Evolutionary conservation across 2,113 vertebrate species (phyloP).

Genomic region (Circaetus gallicus): DNA sequence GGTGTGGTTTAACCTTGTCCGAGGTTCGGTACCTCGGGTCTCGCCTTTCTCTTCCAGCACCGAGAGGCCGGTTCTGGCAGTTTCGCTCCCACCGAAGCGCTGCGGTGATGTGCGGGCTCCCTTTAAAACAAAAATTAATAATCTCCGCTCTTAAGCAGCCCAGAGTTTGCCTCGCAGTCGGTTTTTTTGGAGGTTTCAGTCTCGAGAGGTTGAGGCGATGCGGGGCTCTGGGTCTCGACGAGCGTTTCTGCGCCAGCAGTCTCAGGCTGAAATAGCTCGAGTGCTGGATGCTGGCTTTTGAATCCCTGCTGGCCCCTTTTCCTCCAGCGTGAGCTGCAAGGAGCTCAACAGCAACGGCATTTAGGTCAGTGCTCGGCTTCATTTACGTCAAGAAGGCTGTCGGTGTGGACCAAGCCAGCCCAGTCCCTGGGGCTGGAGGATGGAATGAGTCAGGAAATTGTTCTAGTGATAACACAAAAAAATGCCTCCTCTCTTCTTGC

Average conservation of each 20-base stretch:
- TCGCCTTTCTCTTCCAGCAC: not conserved
- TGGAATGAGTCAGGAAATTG: not conserved
- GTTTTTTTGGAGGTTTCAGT: not conserved
- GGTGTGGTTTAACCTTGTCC: not conserved
- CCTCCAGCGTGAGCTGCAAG: not conserved
- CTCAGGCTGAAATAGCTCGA: not conserved
- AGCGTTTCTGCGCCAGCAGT: not conserved
- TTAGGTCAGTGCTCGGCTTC: conserved; percentile 20
- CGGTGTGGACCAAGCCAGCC: not conserved
- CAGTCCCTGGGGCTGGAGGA: not conserved
- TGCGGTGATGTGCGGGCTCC: not conserved
- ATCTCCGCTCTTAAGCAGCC: not conserved
- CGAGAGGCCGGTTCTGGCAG: too few species aligned
- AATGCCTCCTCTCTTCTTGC: not conserved
- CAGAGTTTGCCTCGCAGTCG: not conserved
- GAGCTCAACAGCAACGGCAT: not conserved
- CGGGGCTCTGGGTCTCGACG: not conserved
- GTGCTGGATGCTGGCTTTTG: not conserved
- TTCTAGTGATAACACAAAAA: not conserved
- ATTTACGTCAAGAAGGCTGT: not conserved
- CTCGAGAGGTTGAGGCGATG: not conserved
- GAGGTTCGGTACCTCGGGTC: not conserved
- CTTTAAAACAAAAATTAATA: not conserved
- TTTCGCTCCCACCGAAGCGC: not conserved
- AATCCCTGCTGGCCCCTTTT: not conserved